These are phyloP conservation scores for Amblyraja radiata DNA, from an alignment of 2,797 vertebrate genomes.

Conservation along the genomic window DNA sequence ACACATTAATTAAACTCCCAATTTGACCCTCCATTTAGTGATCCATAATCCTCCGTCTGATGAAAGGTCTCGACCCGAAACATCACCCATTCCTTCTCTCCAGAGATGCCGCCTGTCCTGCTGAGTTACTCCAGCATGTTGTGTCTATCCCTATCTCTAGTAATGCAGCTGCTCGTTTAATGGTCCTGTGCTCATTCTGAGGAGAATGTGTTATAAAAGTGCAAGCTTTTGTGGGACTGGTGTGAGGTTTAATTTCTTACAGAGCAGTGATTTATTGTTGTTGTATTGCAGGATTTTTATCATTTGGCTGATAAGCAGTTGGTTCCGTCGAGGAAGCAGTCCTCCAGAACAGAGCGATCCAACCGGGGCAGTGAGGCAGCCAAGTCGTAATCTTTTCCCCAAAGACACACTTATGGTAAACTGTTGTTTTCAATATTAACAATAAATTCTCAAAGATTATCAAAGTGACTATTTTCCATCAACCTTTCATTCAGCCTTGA, in stretches of 20 bases:
- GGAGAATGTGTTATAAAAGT: neutral
- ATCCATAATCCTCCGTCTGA: neutral
- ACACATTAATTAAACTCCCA: neutral
- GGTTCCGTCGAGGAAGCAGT: constrained; percentile 83
- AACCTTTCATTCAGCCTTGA: no score
- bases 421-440: neutral
- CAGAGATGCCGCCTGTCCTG: no score
- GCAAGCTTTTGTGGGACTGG: neutral
- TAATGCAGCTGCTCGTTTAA: neutral
- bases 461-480: no score
- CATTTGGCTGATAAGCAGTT: constrained; percentile 96
- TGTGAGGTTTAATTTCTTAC: neutral
- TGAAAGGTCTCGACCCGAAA: no score
- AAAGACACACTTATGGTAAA: constrained; percentile 92
- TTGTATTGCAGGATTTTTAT: constrained; percentile 74
- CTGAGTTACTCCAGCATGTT: no score
- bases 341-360: constrained; percentile 77
- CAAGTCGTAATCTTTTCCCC: constrained; percentile 88
- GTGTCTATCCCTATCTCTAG: no score
- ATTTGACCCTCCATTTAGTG: neutral
- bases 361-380: constrained; percentile 68
- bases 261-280: neutral
- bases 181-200: neutral
- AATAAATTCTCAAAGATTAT: neutral
- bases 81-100: no score